Evolutionary conservation across 2,113 vertebrate species (phyloP), one percentile per base, ranked within the genome.

Genomic region (Xenus cinereus): DNA sequence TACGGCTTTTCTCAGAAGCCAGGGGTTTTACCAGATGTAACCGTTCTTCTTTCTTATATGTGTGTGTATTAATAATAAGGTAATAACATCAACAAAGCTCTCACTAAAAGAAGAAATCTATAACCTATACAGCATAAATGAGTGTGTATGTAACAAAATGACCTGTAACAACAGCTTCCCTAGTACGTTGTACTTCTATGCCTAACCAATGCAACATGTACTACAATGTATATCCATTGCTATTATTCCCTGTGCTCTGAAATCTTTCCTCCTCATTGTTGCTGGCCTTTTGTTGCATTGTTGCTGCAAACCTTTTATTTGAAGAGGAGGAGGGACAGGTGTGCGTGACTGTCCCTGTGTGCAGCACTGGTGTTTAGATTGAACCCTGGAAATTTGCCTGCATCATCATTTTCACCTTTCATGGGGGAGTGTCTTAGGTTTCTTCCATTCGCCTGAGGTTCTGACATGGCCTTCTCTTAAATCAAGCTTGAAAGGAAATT

Each of bases 401-500:
- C 84, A 59, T 97, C 96, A 89, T 97, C 57, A 56, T 98, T 98
- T 98, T 97, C 89, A 96, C 91, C 94, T 97, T 96, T 97, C 84
- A 45, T 96, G 75, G 75, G 82, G 54, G 72, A 96, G 87, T 95
- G 92, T 97, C 97, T 95, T 92, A 67, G 64, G 95, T 95, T 96
- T 91, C 84, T 95, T 93, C 75, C 89, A 82, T 91, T 76, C 0
- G 14, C 73, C 94, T 93, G 50, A 96, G 87, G 93, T 95, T 98
- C 94, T 96, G 94, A 94, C 95, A 96, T 95, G 93, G 95, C 95
- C 94, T 95, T 68, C 93, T 97, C 98, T 97, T 98, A 98, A 98
- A 98, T 98, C 98, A 98, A 97, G 91, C 97, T 98, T 98, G 98
- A 98, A 98, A 88, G 97, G 89, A 97, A 98, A 98, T 98, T 98